These are phyloP conservation scores for Gambusia holbrooki DNA, from an alignment of 2,113 vertebrate species.

Conservation along the genomic window DNA sequence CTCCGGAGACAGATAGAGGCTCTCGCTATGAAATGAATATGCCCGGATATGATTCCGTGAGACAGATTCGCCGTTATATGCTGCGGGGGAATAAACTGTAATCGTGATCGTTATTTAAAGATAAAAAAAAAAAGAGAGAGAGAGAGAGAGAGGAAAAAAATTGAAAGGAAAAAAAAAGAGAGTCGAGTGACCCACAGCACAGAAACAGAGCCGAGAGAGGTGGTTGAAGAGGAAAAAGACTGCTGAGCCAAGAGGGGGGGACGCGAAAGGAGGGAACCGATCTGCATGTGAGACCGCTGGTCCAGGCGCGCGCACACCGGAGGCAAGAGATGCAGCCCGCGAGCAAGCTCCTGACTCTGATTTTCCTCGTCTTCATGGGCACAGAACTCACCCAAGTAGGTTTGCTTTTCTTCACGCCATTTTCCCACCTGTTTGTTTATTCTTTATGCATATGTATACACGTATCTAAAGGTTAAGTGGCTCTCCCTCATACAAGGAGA, in stretches of 20 bases:
- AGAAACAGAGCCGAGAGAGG: slow-evolving; percentile 36
- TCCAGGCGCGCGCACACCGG: slow-evolving; percentile 77
- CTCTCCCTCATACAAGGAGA: slow-evolving; percentile 51
- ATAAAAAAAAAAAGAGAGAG: neutral
- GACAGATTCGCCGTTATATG: slow-evolving; percentile 78
- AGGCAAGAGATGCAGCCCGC: slow-evolving; percentile 91
- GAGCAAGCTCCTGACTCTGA: slow-evolving; percentile 92
- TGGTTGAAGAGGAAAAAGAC: slow-evolving; percentile 38
- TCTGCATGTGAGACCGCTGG: slow-evolving; percentile 84
- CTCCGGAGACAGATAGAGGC: slow-evolving; percentile 44
- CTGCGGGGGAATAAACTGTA: slow-evolving; percentile 62
- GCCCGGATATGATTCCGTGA: slow-evolving; percentile 83
- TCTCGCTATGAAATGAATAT: slow-evolving; percentile 83
- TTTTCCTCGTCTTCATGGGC: slow-evolving; percentile 93
- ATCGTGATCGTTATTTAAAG: neutral
- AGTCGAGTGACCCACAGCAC: slow-evolving; percentile 30
- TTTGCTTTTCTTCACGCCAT: slow-evolving; percentile 75
- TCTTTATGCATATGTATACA: neutral
- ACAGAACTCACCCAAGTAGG: slow-evolving; percentile 98
- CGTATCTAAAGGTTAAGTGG: slow-evolving; percentile 51
- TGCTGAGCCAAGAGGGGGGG: slow-evolving; percentile 49
- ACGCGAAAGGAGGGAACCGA: slow-evolving; percentile 71
- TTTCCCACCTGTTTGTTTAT: slow-evolving; percentile 57
- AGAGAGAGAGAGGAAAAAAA: neutral
- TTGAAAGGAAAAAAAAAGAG: neutral